Evolutionary conservation across 2,113 vertebrate genomes (phyloP).

Genomic region (Mus pahari): DNA sequence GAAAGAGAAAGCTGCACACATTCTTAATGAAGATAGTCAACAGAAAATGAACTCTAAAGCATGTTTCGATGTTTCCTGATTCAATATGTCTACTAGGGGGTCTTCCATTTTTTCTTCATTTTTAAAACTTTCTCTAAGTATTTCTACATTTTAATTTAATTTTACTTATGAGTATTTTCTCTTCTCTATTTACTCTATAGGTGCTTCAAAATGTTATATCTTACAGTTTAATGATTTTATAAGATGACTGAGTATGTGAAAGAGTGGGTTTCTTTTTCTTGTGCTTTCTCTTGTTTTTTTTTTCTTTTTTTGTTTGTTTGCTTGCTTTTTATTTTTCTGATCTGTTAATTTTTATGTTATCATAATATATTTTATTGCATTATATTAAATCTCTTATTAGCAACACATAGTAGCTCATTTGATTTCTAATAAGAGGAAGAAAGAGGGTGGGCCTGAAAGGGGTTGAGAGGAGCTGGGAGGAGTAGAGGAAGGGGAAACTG

Average conservation of each 20-base stretch:
- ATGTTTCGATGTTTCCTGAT: neutral
- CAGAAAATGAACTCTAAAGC: neutral
- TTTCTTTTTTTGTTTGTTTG: neutral
- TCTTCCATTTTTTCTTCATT: neutral
- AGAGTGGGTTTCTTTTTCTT: neutral
- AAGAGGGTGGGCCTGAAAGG: neutral
- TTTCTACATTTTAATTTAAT: neutral
- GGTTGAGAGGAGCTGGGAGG: neutral
- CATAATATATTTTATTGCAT: neutral
- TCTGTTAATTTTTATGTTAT: neutral
- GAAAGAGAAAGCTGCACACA: too few relatives aligned
- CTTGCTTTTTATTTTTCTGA: neutral
- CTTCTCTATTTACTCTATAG: neutral
- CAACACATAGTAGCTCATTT: neutral
- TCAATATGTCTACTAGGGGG: too few relatives aligned
- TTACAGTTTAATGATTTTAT: neutral
- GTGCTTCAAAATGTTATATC: neutral
- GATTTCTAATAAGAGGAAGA: neutral
- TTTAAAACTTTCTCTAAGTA: neutral
- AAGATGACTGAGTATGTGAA: neutral
- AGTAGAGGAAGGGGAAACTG: neutral
- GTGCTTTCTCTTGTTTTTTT: neutral
- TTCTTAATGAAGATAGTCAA: neutral
- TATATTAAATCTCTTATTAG: neutral
- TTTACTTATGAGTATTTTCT: neutral